Base-by-base conservation (phyloP, 2,113 vertebrate genomes). In the Hyperopisus bebe region DNA sequence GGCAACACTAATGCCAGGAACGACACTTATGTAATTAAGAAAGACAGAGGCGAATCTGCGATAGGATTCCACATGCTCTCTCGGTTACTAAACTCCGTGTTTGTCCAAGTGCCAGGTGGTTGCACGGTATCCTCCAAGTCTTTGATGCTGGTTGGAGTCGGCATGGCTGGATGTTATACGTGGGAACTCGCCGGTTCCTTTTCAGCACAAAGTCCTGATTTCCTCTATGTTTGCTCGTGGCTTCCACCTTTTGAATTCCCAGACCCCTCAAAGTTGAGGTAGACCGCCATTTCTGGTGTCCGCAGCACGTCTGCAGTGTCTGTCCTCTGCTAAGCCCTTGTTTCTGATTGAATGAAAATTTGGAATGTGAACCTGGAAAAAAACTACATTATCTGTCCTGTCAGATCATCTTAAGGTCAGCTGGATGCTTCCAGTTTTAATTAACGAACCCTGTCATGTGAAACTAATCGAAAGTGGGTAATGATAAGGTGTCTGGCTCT, bases 401-500 rank as follows among this genome's bases (percentile, higher is more conserved):
- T 89, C 89, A 86, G 39, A 58, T 48, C 55, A 66, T 70, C 44
- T 48, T 86, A 21, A 62, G 35, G 55, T 89, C 82, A 85, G 82
- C 80, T 85, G 82, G 39, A 46, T 48, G 39, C 17, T 83, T 83
- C 48, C 21, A 13, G 51, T 86, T 86, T 85, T 89, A 62, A 89
- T 89, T 89, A 89, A 86, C 39, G 19, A 89, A 51, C 51, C 39
- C 89, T 10, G 80, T 86, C 82, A 89, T 85, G 50, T 42, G 39
- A 46, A 89, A 44, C 44, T 48, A 80, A 50, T 80, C n/a, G 88
- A 62, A 62, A 66, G 39, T 66, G 82, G 80, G 62, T 10, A 82
- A 86, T 51, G 80, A 89, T 89, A 58, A 89, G 82, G 10, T 66
- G 82, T 85, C 89, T 85, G 42, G 77, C 21, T 86, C n/a, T 86